phyloP scores from a whole-genome alignment of 2,888 invertebrate genomes.

The Calameuta filiformis region DNA sequence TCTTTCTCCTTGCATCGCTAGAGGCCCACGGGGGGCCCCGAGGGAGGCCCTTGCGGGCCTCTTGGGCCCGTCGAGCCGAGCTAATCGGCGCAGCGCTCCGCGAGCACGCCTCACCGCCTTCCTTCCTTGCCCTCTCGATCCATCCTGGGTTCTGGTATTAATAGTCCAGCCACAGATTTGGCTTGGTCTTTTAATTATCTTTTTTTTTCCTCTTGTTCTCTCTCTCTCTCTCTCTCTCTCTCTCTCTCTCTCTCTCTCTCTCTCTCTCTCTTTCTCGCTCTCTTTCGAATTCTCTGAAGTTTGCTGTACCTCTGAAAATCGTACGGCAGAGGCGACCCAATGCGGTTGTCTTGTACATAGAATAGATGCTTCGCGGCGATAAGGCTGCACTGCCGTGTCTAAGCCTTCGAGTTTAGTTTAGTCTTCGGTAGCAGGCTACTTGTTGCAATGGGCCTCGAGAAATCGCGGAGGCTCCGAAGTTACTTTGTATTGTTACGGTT shows the following conservation, averaged over 20 bases:
- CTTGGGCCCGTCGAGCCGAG: slow-evolving; percentile 36
- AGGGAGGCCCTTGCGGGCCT: slow-evolving; percentile 22
- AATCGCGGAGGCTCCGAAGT: background rate
- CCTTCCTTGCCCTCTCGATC: background rate
- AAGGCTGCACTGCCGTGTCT: background rate
- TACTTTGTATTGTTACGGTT: background rate
- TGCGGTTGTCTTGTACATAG: background rate
- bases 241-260: background rate
- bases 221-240: background rate
- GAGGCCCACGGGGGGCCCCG: slow-evolving; percentile 22
- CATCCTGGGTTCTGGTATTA: slow-evolving; percentile 32
- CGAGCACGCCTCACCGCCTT: slow-evolving; percentile 47
- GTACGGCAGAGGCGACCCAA: background rate
- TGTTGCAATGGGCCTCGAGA: background rate
- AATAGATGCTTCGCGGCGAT: background rate
- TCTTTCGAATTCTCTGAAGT: background rate
- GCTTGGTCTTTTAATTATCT: slow-evolving; percentile 1
- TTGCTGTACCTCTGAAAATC: background rate
- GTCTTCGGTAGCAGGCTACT: background rate
- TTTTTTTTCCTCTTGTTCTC: slow-evolving; percentile 5
- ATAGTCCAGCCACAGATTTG: slow-evolving; percentile 30
- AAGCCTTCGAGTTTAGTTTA: background rate
- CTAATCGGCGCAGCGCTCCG: slow-evolving; percentile 52
- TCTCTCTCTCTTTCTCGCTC: background rate
- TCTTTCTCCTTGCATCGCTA: background rate